Base-by-base conservation (phyloP, 1,140 invertebrate species). In the Sminthurinus signatus region DNA sequence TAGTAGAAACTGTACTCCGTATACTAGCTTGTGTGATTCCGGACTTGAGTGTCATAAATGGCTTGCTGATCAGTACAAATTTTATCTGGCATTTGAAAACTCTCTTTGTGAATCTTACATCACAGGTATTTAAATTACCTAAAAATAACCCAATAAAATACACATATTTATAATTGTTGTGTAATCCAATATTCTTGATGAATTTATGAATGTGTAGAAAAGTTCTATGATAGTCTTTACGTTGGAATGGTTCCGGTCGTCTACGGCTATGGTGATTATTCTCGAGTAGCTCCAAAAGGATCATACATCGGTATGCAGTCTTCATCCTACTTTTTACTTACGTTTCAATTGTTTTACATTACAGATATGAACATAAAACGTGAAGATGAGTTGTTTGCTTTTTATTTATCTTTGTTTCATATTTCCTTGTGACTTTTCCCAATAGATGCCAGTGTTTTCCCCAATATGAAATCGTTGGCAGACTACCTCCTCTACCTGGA, bases 161-260 rank as follows among this genome's bases (percentile, higher is more conserved):
- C n/a, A n/a, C n/a, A n/a, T n/a, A n/a, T n/a, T n/a, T n/a, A n/a
- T n/a, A n/a, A n/a, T n/a, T n/a, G n/a, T n/a, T n/a, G n/a, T n/a
- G n/a, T n/a, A n/a, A n/a, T n/a, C n/a, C n/a, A n/a, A n/a, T n/a
- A n/a, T n/a, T n/a, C n/a, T n/a, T n/a, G n/a, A n/a, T n/a, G n/a
- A n/a, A n/a, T n/a, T n/a, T n/a, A n/a, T n/a, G n/a, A n/a, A n/a
- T n/a, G n/a, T n/a, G n/a, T n/a, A n/a, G n/a, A n/a, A n/a, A 77
- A 77, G 63, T 73, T 76, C 43, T 76, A 72, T 68, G 66, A 69
- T 32, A 51, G 73, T 10, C 56, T 77, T 14, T 43, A 65, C 3
- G 61, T 68, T n/a, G 59, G 73, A 36, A 79, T 86, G 0, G 81
- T 89, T 17, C 87, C 88, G 0, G 77, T 90, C 29, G 83, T 89